These are phyloP conservation scores for Tortrix viridana DNA, from an alignment of 2,888 invertebrate genomes.

Conservation along the genomic window DNA sequence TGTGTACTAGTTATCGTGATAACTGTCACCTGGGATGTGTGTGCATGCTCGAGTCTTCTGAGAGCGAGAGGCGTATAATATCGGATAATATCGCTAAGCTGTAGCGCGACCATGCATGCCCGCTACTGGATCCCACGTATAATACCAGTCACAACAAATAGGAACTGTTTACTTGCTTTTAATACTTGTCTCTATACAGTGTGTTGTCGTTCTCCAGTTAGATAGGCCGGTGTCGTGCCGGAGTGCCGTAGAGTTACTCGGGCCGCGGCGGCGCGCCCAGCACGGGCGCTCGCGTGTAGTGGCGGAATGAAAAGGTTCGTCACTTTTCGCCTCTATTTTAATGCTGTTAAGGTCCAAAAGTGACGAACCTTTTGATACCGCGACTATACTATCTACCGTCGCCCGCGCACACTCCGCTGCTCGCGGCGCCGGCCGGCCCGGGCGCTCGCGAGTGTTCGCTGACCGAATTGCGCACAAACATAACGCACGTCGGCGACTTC, in stretches of 20 bases:
- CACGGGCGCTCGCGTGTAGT: background rate
- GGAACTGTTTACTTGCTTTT: slow-evolving; percentile 3
- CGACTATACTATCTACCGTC: too few species aligned
- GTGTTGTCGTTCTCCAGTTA: slow-evolving; percentile 7
- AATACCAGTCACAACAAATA: background rate
- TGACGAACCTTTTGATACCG: too few species aligned
- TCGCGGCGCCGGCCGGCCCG: background rate
- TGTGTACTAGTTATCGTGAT: slow-evolving; percentile 25
- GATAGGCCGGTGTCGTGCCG: background rate
- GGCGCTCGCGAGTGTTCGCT: background rate
- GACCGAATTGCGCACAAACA: slow-evolving; percentile 71
- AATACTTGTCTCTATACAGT: slow-evolving; percentile 5
- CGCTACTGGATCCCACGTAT: too few species aligned
- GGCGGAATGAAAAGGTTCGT: too few species aligned
- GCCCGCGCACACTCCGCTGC: too few species aligned
- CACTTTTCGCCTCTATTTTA: too few species aligned
- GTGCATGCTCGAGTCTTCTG: slow-evolving; percentile 24
- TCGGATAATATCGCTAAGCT: background rate
- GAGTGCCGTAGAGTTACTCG: slow-evolving; percentile 5
- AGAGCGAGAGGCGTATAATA: slow-evolving; percentile 10
- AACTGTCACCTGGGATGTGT: slow-evolving; percentile 4
- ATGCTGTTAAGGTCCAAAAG: too few species aligned
- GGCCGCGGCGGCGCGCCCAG: background rate
- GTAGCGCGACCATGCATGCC: background rate
- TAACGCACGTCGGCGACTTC: slow-evolving; percentile 58